These are phyloP conservation scores for Capromys pilorides DNA, from an alignment of 2,797 vertebrate genomes.

Conservation along the genomic window DNA sequence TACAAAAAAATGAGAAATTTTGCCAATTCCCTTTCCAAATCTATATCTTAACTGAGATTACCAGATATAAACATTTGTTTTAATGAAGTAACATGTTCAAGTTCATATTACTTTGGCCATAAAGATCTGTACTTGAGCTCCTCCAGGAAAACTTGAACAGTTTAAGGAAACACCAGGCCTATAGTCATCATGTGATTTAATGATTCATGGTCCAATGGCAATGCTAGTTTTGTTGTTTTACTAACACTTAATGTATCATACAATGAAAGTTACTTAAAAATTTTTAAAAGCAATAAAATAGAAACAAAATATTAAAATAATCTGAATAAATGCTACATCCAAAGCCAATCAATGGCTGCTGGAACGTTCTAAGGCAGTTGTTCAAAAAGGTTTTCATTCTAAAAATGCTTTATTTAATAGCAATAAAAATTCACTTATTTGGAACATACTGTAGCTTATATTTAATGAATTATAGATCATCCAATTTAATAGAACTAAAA, in stretches of 20 bases:
- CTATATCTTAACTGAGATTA: background rate
- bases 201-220: background rate
- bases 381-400: background rate
- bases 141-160: background rate
- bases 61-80: conserved; percentile 19
- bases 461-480: background rate
- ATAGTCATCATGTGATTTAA: background rate
- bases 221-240: background rate
- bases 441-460: background rate
- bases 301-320: background rate
- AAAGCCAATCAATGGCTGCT: background rate
- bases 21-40: conserved; percentile 27
- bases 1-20: background rate
- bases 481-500: background rate
- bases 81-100: background rate
- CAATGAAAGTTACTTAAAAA: background rate
- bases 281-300: background rate
- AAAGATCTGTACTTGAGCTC: background rate
- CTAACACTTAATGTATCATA: background rate
- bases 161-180: background rate
- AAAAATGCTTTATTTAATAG: background rate
- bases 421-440: conserved; percentile 29
- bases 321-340: background rate
- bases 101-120: background rate
- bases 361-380: background rate